Conservation (phyloP, 2,113 vertebrate species). For the Nyctereutes procyonoides region DNA sequence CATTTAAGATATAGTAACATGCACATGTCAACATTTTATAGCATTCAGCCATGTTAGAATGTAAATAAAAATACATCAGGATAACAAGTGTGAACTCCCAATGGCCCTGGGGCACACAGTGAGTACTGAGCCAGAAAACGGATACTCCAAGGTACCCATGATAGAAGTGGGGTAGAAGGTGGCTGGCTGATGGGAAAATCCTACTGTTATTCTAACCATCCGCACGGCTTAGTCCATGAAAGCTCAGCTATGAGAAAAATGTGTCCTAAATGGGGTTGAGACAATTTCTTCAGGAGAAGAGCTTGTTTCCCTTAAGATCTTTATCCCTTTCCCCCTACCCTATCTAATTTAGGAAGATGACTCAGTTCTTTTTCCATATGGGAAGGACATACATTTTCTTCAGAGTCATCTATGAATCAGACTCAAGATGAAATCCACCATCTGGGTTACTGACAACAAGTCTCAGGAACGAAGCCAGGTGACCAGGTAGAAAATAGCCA, state of each 20-base stretch:
- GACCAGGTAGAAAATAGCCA: background rate
- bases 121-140: background rate
- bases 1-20: background rate
- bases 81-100: background rate
- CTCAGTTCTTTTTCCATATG: background rate
- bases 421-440: background rate
- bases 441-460: background rate
- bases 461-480: background rate
- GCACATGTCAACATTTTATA: background rate
- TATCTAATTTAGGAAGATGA: background rate
- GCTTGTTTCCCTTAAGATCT: background rate
- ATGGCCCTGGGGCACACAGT: background rate
- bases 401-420: background rate
- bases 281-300: background rate
- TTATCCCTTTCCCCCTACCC: background rate
- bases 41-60: background rate
- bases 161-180: background rate
- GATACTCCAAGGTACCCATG: background rate
- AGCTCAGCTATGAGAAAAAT: background rate
- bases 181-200: background rate
- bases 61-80: conserved; percentile 10
- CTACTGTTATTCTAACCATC: background rate
- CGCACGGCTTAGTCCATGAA: background rate
- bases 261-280: background rate
- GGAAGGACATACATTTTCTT: background rate